These are phyloP conservation scores for Drosophila mojavensis DNA, from an alignment of 1,140 invertebrate species.

Conservation along the genomic window DNA sequence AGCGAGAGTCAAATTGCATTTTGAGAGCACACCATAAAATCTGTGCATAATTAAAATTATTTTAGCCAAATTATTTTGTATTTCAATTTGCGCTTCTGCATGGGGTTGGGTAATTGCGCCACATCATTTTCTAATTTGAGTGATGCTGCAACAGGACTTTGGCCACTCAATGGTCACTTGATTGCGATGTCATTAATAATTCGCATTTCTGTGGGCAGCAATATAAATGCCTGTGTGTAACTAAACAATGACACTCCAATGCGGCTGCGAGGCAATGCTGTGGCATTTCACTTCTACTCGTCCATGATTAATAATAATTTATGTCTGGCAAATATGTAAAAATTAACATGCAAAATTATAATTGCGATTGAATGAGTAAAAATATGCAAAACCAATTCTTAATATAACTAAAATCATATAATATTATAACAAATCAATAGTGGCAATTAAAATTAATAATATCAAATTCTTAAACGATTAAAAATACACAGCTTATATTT, in stretches of 20 bases:
- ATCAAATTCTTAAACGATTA: background rate
- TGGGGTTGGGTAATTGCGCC: slow-evolving; percentile 35
- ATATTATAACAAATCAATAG: slow-evolving; percentile 51
- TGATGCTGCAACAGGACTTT: slow-evolving; percentile 30
- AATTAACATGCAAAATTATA: slow-evolving; percentile 50
- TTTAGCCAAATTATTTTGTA: slow-evolving; percentile 59
- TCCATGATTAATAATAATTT: slow-evolving; percentile 57
- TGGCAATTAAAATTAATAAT: slow-evolving; percentile 23
- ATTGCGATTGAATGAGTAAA: slow-evolving; percentile 31
- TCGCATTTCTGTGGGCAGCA: slow-evolving; percentile 4
- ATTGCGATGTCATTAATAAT: slow-evolving; percentile 48
- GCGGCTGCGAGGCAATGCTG: background rate
- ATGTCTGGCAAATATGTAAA: slow-evolving; percentile 54
- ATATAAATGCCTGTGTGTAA: slow-evolving; percentile 27
- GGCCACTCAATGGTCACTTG: slow-evolving; percentile 33
- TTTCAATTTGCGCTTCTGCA: slow-evolving; percentile 39
- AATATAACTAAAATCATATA: no score
- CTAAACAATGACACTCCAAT: slow-evolving; percentile 38
- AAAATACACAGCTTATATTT: background rate
- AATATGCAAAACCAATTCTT: slow-evolving; percentile 3
- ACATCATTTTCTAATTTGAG: slow-evolving; percentile 46
- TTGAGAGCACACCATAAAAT: slow-evolving; percentile 46
- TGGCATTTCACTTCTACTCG: slow-evolving; percentile 38
- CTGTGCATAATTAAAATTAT: slow-evolving; percentile 73
- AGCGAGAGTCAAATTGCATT: slow-evolving; percentile 11